These are phyloP conservation scores for Tenthredo scrophulariae DNA, from an alignment of 2,888 invertebrate genomes.

Conservation along the genomic window DNA sequence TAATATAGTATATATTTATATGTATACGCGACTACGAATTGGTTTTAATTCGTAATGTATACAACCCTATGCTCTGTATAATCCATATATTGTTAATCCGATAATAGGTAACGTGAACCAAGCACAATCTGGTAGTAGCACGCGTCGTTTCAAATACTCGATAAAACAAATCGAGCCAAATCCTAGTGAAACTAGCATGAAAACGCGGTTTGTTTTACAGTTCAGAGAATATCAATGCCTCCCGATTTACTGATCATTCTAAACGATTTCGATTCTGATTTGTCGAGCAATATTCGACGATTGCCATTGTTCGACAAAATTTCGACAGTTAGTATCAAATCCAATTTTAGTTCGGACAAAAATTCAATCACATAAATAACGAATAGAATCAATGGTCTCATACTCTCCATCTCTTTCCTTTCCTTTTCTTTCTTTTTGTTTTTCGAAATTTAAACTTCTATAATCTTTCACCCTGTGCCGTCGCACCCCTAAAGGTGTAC, in stretches of 20 bases:
- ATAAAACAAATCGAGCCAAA: slow-evolving; percentile 22
- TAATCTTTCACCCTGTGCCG: neutral
- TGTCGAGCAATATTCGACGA: neutral
- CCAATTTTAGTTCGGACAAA: neutral
- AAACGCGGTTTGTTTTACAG: slow-evolving; percentile 47
- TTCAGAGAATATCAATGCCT: slow-evolving; percentile 30
- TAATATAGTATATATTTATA: neutral
- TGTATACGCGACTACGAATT: neutral
- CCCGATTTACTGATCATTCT: slow-evolving; percentile 26
- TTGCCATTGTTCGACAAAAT: neutral
- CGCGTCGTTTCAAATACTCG: slow-evolving; percentile 43
- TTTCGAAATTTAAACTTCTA: neutral
- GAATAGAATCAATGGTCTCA: neutral
- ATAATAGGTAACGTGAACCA: slow-evolving; percentile 36
- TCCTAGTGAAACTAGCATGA: slow-evolving; percentile 24
- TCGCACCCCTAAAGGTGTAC: neutral
- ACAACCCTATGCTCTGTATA: neutral
- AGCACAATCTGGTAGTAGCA: slow-evolving; percentile 4
- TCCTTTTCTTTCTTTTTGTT: neutral
- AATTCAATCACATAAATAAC: neutral
- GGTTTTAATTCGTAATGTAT: slow-evolving; percentile 34
- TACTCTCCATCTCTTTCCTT: neutral
- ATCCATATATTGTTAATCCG: slow-evolving; percentile 37
- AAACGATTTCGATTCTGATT: slow-evolving; percentile 22
- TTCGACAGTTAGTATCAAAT: neutral